These are phyloP conservation scores for Macaria liturata DNA, from an alignment of 2,888 invertebrate species.

Conservation along the genomic window DNA sequence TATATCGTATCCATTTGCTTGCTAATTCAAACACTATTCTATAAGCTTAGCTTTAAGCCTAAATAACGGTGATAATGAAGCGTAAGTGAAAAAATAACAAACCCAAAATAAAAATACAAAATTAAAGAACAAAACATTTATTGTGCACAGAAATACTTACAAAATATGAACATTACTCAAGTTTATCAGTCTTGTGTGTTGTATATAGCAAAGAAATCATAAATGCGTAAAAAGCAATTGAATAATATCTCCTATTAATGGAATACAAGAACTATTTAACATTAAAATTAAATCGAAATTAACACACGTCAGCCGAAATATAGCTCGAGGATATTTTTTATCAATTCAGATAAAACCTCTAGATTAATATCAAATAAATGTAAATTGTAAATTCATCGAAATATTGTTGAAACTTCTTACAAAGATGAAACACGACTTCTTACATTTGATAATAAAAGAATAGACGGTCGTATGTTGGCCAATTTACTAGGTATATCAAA, in stretches of 20 bases:
- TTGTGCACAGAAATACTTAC: slow-evolving; percentile 80
- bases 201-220: slow-evolving; percentile 77
- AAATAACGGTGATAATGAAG: slow-evolving; percentile 16
- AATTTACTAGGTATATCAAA: too few species aligned
- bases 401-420: too few species aligned
- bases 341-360: too few species aligned
- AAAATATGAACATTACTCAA: slow-evolving; percentile 69
- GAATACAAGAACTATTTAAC: slow-evolving; percentile 22
- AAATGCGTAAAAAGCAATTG: slow-evolving; percentile 70
- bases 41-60: slow-evolving; percentile 27
- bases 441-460: too few species aligned
- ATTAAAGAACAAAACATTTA: slow-evolving; percentile 73
- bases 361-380: too few species aligned
- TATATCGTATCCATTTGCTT: slow-evolving; percentile 62
- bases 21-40: slow-evolving; percentile 46
- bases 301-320: slow-evolving; percentile 54
- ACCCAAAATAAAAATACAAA: slow-evolving; percentile 66
- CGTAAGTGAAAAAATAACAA: slow-evolving; percentile 34
- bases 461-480: too few species aligned
- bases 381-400: too few species aligned
- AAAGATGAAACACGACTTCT: too few species aligned
- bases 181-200: slow-evolving; percentile 82
- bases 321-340: slow-evolving; percentile 57
- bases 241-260: slow-evolving; percentile 14
- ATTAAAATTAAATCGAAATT: slow-evolving; percentile 28